A percentile compares a stretch with the other conserved stretches of the same genome.
phyloP scores from a whole-genome alignment of 2,113 vertebrate species.

The Cervus canadensis region DNA sequence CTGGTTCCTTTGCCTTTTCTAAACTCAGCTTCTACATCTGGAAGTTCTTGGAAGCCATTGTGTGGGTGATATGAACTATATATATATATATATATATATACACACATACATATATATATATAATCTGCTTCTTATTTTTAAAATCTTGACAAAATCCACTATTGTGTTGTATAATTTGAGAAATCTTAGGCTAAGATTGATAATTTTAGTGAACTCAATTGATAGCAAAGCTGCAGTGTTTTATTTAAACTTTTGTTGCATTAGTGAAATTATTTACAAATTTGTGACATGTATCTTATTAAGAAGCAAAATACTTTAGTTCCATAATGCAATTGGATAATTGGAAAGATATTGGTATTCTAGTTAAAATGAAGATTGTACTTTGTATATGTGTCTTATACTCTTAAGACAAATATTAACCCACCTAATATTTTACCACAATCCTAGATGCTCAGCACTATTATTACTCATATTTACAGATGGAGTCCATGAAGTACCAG shows the following conservation, averaged over 20 bases:
- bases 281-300: background rate
- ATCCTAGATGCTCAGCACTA: background rate
- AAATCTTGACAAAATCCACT: background rate
- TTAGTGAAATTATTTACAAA: background rate
- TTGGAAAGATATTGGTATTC: background rate
- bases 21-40: background rate
- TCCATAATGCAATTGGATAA: background rate
- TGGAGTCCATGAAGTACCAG: background rate
- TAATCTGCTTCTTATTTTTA: background rate
- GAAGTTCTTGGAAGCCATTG: background rate
- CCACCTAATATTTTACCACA: background rate
- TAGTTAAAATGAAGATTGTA: background rate
- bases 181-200: background rate
- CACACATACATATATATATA: background rate
- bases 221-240: background rate
- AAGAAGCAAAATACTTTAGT: background rate
- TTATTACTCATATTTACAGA: background rate
- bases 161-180: background rate
- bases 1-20: background rate
- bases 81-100: no score
- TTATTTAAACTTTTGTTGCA: background rate
- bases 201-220: background rate
- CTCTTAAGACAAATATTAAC: background rate
- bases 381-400: background rate
- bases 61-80: background rate